phyloP scores from a whole-genome alignment of 2,888 invertebrate genomes.

The Drosophila atroscutellata region DNA sequence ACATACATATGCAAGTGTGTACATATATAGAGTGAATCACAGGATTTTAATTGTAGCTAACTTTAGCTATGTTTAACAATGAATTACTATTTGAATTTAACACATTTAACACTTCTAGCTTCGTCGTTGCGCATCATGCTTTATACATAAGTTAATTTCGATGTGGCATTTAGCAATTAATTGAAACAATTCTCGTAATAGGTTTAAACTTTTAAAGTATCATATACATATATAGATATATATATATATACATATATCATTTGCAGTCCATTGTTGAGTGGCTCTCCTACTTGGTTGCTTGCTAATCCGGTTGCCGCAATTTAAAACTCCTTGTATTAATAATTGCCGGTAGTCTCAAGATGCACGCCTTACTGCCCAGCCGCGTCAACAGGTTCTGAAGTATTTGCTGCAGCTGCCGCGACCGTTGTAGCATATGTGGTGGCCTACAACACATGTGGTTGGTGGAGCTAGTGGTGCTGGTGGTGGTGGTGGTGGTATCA shows the following conservation, averaged over 20 bases:
- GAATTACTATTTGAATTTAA: conserved; percentile 72
- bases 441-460: conserved; percentile 16
- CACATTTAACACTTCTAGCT: conserved; percentile 52
- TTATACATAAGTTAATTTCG: conserved; percentile 74
- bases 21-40: conserved; percentile 75
- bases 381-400: conserved; percentile 40
- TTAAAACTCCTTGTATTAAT: conserved; percentile 37
- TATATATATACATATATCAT: conserved; percentile 54
- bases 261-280: conserved; percentile 76
- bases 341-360: conserved; percentile 32
- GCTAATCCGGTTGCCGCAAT: conserved; percentile 34
- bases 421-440: conserved; percentile 30
- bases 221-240: not conserved
- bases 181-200: conserved; percentile 70
- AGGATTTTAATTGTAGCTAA: conserved; percentile 80
- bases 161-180: conserved; percentile 74
- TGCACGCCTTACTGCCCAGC: conserved; percentile 50
- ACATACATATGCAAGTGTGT: conserved; percentile 45
- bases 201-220: conserved; percentile 62
- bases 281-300: conserved; percentile 56
- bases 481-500: conserved; percentile 9
- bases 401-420: conserved; percentile 47
- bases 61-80: conserved; percentile 78
- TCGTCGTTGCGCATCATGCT: conserved; percentile 39
- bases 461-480: conserved; percentile 13